A percentile compares a stretch with the other conserved stretches of the same genome.
Conservation (phyloP, 1,140 invertebrate genomes). For the Diuraphis noxia region DNA sequence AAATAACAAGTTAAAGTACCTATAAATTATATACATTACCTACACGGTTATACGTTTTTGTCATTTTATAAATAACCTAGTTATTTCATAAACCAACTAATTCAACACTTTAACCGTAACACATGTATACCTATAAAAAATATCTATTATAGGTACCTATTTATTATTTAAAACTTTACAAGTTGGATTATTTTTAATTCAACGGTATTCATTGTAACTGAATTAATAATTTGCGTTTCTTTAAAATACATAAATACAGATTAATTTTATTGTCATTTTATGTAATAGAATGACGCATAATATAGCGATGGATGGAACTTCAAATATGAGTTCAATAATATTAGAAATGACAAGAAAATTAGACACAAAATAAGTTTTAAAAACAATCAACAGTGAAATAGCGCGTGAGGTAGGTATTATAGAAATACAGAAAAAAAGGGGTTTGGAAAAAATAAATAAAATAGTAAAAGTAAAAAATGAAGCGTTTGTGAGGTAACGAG, state of each 20-base stretch:
- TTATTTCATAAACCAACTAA: too few relatives aligned
- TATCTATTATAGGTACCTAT: not conserved
- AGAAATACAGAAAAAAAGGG: not conserved
- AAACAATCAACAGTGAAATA: not conserved
- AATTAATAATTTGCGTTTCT: not conserved
- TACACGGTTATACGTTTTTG: too few relatives aligned
- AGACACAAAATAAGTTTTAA: not conserved
- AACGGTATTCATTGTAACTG: not conserved
- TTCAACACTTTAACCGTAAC: too few relatives aligned
- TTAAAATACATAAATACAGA: not conserved
- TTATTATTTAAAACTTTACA: not conserved
- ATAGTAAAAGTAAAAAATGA: conserved; percentile 14
- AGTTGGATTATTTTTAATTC: not conserved
- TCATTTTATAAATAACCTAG: too few relatives aligned
- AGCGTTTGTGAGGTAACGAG: conserved; percentile 12
- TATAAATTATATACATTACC: too few relatives aligned
- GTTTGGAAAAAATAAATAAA: conserved; percentile 5
- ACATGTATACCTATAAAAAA: not conserved
- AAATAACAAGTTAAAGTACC: too few relatives aligned
- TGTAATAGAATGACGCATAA: not conserved
- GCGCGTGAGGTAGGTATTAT: not conserved
- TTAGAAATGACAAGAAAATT: not conserved
- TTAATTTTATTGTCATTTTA: not conserved
- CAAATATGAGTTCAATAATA: not conserved
- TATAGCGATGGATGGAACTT: not conserved